Percentiles rank a stretch among this genome's conserved stretches.
Evolutionary conservation across 2,888 invertebrate species (phyloP).

Genomic region (Biston betularia): DNA sequence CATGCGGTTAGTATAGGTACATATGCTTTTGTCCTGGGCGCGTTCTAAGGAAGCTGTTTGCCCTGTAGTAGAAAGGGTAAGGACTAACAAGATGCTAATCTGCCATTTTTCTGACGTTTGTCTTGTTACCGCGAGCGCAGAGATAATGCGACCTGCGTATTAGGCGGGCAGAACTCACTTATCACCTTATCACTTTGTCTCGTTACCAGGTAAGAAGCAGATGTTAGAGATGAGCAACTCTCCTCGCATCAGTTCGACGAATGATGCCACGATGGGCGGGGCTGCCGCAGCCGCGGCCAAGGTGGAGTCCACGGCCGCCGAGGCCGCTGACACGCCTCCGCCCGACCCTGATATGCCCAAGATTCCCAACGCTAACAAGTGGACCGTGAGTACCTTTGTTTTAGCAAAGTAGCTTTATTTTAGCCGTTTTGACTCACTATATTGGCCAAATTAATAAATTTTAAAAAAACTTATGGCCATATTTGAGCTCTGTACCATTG

Average conservation of each 20-base stretch:
- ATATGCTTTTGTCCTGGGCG: too few relatives aligned
- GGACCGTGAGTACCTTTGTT: conserved; percentile 67
- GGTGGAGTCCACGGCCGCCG: conserved; percentile 43
- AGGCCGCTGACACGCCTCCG: conserved; percentile 36
- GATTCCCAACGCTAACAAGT: conserved; percentile 69
- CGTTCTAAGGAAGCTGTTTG: too few relatives aligned
- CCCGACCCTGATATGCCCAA: conserved; percentile 48
- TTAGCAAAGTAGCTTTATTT: background rate
- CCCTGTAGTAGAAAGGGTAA: too few relatives aligned
- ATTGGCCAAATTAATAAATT: too few relatives aligned
- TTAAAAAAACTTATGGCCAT: too few relatives aligned
- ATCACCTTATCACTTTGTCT: background rate
- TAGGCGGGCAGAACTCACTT: background rate
- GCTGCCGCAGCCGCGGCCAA: conserved; percentile 41
- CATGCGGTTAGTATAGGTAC: too few relatives aligned
- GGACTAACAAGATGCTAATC: too few relatives aligned
- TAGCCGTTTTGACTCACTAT: too few relatives aligned
- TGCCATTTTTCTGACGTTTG: too few relatives aligned
- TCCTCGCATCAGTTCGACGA: conserved; percentile 75
- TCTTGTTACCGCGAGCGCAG: too few relatives aligned
- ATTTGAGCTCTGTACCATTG: too few relatives aligned
- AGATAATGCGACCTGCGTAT: too few relatives aligned
- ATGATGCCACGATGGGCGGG: conserved; percentile 72
- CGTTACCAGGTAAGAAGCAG: conserved; percentile 83
- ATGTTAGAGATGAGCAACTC: conserved; percentile 62